phyloP scores from a whole-genome alignment of 1,140 invertebrate species.

The Drosophila bocki region DNA sequence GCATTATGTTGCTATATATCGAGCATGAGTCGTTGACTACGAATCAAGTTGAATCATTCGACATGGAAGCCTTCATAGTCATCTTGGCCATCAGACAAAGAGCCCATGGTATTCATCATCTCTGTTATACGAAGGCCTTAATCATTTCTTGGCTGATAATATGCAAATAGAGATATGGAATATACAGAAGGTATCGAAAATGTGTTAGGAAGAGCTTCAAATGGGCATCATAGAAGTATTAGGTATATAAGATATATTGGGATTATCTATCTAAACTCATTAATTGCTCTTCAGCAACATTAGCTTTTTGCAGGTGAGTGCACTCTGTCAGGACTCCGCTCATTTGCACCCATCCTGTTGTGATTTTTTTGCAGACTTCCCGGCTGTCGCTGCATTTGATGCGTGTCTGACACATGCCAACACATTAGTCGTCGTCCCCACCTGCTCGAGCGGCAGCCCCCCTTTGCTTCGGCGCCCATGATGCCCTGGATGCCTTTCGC shows the following conservation, averaged over 20 bases:
- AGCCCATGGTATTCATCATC: slow-evolving; percentile 20
- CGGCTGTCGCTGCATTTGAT: slow-evolving; percentile 62
- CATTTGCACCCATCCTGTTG: slow-evolving; percentile 24
- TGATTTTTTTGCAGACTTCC: not conserved
- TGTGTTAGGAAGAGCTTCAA: too few relatives aligned
- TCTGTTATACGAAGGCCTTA: not conserved
- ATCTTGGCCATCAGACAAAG: slow-evolving; percentile 22
- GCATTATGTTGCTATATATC: slow-evolving; percentile 29
- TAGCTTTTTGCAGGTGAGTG: slow-evolving; percentile 15
- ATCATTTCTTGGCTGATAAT: not conserved
- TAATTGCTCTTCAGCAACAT: not conserved
- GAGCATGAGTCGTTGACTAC: slow-evolving; percentile 5
- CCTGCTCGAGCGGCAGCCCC: slow-evolving; percentile 9
- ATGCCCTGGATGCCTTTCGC: not conserved
- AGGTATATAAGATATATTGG: too few relatives aligned
- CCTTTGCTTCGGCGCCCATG: not conserved
- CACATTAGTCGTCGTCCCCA: slow-evolving; percentile 60
- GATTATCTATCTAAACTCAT: not conserved
- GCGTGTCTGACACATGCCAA: slow-evolving; percentile 77
- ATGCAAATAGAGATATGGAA: not conserved
- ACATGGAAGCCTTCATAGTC: slow-evolving; percentile 3
- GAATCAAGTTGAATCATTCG: slow-evolving; percentile 16
- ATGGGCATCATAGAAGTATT: too few relatives aligned
- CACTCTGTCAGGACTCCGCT: slow-evolving; percentile 5
- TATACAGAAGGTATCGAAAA: not conserved